Conservation (phyloP, 2,797 vertebrate species). For the Phalloptychus januarius region DNA sequence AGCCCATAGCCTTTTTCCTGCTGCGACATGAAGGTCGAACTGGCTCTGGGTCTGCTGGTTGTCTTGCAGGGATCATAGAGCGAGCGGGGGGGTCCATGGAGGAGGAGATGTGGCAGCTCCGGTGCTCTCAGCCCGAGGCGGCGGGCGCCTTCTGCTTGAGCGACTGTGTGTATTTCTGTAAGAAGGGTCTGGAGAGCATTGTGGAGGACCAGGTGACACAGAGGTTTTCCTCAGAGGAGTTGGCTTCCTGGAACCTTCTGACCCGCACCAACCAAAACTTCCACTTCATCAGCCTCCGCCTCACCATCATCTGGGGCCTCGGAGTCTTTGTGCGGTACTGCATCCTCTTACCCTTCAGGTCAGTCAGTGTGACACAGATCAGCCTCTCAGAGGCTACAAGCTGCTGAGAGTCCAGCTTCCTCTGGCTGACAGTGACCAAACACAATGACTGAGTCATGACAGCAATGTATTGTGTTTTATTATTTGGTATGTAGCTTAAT, state of each 20-base stretch:
- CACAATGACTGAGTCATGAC: neutral
- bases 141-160: constrained; percentile 85
- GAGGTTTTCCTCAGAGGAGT: constrained; percentile 95
- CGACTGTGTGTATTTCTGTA: constrained; percentile 91
- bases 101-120: constrained; percentile 85
- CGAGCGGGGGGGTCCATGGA: constrained; percentile 88
- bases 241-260: constrained; percentile 96
- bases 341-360: constrained; percentile 91
- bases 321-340: constrained; percentile 91
- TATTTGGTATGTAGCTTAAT: neutral
- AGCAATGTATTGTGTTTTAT: neutral
- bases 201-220: constrained; percentile 95
- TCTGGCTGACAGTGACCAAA: neutral
- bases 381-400: neutral
- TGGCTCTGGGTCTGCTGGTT: neutral
- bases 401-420: neutral
- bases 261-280: constrained; percentile 95
- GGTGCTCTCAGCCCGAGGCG: constrained; percentile 49
- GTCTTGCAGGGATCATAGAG: constrained; percentile 88
- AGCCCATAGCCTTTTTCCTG: neutral
- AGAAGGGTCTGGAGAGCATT: constrained; percentile 92
- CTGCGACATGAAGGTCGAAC: neutral
- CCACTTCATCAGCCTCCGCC: constrained; percentile 89
- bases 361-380: constrained; percentile 24
- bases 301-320: constrained; percentile 91